Evolutionary conservation across 92 coral and sea anemone genomes (phyloP).

Genomic region (Heliopora coerulea): DNA sequence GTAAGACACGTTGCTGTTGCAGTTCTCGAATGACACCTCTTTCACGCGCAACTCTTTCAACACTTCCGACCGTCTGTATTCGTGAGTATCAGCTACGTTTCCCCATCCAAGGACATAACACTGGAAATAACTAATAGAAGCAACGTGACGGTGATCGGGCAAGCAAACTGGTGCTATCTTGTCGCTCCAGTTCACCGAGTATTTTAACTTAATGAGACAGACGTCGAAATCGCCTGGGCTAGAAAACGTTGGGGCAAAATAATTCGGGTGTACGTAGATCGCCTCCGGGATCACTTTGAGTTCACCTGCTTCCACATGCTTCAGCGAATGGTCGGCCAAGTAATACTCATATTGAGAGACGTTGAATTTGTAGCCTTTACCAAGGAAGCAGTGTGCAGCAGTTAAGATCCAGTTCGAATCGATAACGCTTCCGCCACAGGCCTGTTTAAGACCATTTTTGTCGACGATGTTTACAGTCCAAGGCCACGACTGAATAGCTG

Average conservation of each 20-base stretch:
- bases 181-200: conserved; percentile 65
- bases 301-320: conserved; percentile 69
- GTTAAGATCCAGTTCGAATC: conserved; percentile 76
- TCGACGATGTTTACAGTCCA: conserved; percentile 72
- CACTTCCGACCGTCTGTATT: conserved; percentile 46
- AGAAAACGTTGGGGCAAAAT: conserved; percentile 34
- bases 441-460: conserved; percentile 50
- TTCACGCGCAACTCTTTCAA: conserved; percentile 77
- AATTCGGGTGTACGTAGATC: conserved; percentile 71
- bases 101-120: conserved; percentile 39
- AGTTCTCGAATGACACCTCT: conserved; percentile 67
- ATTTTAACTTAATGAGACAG: conserved; percentile 78
- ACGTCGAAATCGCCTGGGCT: conserved; percentile 82
- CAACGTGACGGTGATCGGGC: not conserved
- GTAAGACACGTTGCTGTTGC: conserved; percentile 78
- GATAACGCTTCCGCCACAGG: conserved; percentile 74
- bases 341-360: conserved; percentile 13
- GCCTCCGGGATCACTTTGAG: conserved; percentile 64
- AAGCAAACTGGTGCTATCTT: conserved; percentile 38
- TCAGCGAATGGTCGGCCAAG: conserved; percentile 80
- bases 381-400: conserved; percentile 65
- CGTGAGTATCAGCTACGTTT: conserved; percentile 12
- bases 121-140: not conserved
- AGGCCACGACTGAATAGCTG: conserved; percentile 94
- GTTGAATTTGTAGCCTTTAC: not conserved